Percentiles rank a stretch among this genome's conserved stretches.
phyloP scores from a whole-genome alignment of 1,140 invertebrate genomes.

The Asbolus verrucosus region DNA sequence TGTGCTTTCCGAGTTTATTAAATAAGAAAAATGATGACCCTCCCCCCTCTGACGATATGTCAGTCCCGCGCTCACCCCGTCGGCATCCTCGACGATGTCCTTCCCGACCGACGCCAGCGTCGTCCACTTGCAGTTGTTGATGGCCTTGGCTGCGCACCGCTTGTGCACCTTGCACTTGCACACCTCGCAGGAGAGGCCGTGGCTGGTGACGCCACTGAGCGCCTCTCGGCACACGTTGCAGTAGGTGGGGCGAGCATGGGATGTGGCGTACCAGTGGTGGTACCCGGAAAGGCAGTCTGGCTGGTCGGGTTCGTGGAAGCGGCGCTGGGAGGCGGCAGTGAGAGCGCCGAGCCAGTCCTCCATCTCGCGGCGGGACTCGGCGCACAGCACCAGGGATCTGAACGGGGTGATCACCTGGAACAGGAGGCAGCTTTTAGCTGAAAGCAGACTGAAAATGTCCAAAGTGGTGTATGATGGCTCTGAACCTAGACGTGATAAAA shows the following conservation, averaged over 20 bases:
- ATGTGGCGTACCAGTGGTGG: slow-evolving; percentile 94
- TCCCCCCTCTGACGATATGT: neutral
- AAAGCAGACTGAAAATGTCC: no score
- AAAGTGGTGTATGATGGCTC: no score
- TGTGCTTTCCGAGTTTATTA: slow-evolving; percentile 1
- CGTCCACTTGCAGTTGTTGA: slow-evolving; percentile 97
- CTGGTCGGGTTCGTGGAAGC: slow-evolving; percentile 71
- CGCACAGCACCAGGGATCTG: slow-evolving; percentile 84
- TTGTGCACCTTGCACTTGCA: slow-evolving; percentile 98
- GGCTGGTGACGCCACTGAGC: slow-evolving; percentile 90
- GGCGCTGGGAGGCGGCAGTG: slow-evolving; percentile 77
- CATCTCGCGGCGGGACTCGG: slow-evolving; percentile 87
- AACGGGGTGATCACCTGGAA: slow-evolving; percentile 88
- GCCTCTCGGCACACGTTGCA: slow-evolving; percentile 96
- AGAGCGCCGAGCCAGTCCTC: slow-evolving; percentile 89
- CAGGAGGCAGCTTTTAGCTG: no score
- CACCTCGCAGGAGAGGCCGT: slow-evolving; percentile 95
- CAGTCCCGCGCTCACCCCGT: slow-evolving; percentile 76
- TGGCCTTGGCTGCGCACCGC: slow-evolving; percentile 89
- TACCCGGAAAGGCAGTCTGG: slow-evolving; percentile 86
- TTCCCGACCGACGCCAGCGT: slow-evolving; percentile 92
- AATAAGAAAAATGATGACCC: neutral
- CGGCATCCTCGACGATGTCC: slow-evolving; percentile 92
- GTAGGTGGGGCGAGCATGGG: slow-evolving; percentile 93
- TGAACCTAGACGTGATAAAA: no score